Conservation (phyloP, 2,888 invertebrate species). For the Metalampra italica region DNA sequence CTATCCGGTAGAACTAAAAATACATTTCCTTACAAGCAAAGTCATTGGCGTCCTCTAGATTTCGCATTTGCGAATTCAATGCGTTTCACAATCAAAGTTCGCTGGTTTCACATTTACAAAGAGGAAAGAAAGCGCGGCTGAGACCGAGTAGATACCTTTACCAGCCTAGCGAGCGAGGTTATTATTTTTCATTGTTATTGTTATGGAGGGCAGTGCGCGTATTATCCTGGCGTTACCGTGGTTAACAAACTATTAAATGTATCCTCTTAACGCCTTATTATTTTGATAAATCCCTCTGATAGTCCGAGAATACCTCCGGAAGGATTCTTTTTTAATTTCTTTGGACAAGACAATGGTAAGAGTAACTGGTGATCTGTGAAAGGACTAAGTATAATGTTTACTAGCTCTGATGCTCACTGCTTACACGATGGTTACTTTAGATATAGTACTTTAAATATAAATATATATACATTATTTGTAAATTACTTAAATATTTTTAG, state of each 20-base stretch:
- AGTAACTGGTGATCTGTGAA: slow-evolving; percentile 5
- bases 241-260: slow-evolving; percentile 75
- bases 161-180: slow-evolving; percentile 27
- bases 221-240: slow-evolving; percentile 59
- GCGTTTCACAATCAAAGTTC: too few species aligned
- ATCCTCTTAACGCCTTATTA: slow-evolving; percentile 57
- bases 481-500: too few species aligned
- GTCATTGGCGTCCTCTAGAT: too few species aligned
- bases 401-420: not conserved
- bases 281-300: slow-evolving; percentile 54
- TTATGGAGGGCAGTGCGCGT: slow-evolving; percentile 52
- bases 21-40: too few species aligned
- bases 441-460: too few species aligned
- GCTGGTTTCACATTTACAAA: not conserved
- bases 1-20: too few species aligned
- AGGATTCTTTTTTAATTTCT: slow-evolving; percentile 14
- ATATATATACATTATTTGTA: too few species aligned
- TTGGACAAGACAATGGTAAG: slow-evolving; percentile 3
- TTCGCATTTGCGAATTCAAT: not conserved
- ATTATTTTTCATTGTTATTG: slow-evolving; percentile 74
- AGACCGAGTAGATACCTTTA: slow-evolving; percentile 10
- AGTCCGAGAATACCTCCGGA: slow-evolving; percentile 24
- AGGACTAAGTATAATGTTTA: not conserved
- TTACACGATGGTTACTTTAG: not conserved
- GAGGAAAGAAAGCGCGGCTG: slow-evolving; percentile 15